Conservation (phyloP, 2,113 vertebrate species). For the Larimichthys polyactis region DNA sequence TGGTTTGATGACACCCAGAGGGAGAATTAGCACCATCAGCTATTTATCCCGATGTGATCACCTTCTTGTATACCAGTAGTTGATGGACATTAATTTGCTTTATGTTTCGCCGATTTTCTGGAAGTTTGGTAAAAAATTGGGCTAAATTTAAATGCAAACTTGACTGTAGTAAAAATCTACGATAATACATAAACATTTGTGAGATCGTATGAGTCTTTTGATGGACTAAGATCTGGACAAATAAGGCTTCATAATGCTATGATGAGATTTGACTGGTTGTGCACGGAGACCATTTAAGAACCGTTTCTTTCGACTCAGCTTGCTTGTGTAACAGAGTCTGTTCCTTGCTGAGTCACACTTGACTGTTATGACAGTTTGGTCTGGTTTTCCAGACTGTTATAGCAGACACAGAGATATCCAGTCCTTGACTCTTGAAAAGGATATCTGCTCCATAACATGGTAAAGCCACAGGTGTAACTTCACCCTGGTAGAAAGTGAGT, state of each 20-base stretch:
- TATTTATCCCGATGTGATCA: background rate
- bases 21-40: background rate
- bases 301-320: background rate
- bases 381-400: background rate
- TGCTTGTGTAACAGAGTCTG: conserved; percentile 24
- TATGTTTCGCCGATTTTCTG: background rate
- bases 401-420: background rate
- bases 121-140: background rate
- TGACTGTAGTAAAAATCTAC: background rate
- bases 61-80: background rate
- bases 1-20: background rate
- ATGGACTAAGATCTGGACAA: background rate
- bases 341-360: conserved; percentile 57
- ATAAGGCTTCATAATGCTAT: background rate
- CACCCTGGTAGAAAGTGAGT: conserved; percentile 24
- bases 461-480: conserved; percentile 4
- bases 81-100: background rate
- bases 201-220: background rate
- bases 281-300: background rate
- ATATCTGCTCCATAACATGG: background rate
- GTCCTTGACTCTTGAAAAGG: conserved; percentile 23
- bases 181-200: too few relatives aligned
- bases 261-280: background rate
- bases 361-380: conserved; percentile 57
- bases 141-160: background rate